These are phyloP conservation scores for Mustela nigripes DNA, from an alignment of 2,113 vertebrate species.

Conservation along the genomic window DNA sequence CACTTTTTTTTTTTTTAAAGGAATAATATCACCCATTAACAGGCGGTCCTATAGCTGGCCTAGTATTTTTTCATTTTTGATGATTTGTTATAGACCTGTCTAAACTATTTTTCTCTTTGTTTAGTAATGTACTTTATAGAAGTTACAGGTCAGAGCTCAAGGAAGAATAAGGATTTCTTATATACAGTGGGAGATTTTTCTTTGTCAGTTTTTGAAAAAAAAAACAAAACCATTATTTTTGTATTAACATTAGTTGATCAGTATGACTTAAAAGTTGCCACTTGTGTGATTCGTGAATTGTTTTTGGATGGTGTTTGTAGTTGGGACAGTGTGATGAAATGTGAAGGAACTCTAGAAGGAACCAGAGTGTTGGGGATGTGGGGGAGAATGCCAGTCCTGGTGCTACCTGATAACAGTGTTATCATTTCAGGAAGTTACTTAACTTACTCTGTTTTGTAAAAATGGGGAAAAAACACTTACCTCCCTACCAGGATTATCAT, in stretches of 20 bases:
- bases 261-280: neutral
- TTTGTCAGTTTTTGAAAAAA: neutral
- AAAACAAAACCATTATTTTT: neutral
- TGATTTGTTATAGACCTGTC: slow-evolving; percentile 7
- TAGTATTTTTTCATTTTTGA: slow-evolving; percentile 47
- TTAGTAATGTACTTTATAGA: neutral
- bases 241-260: neutral
- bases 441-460: slow-evolving; percentile 44
- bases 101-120: slow-evolving; percentile 25
- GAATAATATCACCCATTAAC: neutral
- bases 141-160: slow-evolving; percentile 4
- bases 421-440: neutral
- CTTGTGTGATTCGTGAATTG: neutral
- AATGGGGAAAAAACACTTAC: neutral
- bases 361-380: neutral
- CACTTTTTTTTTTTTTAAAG: slow-evolving; percentile 36
- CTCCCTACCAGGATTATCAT: neutral
- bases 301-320: slow-evolving; percentile 11
- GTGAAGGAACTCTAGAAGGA: neutral
- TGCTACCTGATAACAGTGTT: neutral
- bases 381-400: neutral
- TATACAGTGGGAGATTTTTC: neutral
- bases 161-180: slow-evolving; percentile 27
- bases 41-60: neutral
- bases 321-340: neutral